Percentiles rank a stretch among this genome's conserved stretches.
Conservation (phyloP, 2,888 invertebrate genomes). For the Scrobipalpa costella region DNA sequence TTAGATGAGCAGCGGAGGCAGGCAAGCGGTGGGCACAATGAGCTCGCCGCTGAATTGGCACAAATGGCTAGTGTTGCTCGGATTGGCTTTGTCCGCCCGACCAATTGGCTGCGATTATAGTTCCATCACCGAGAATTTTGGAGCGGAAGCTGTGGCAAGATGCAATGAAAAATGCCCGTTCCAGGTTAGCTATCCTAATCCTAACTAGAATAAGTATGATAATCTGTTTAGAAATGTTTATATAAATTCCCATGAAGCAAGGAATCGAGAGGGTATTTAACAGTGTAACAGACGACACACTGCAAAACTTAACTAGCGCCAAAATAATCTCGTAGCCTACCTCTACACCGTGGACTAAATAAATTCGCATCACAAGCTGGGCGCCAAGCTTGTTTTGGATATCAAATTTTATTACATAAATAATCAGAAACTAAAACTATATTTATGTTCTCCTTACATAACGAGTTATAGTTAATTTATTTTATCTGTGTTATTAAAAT, state of each 20-base stretch:
- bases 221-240: too few species aligned
- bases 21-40: slow-evolving; percentile 62
- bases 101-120: slow-evolving; percentile 80
- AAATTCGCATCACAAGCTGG: too few species aligned
- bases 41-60: slow-evolving; percentile 76
- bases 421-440: too few species aligned
- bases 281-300: too few species aligned
- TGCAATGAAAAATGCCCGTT: slow-evolving; percentile 79
- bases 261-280: too few species aligned
- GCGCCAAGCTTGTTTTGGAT: too few species aligned
- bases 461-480: background rate
- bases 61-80: slow-evolving; percentile 79
- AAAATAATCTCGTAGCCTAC: too few species aligned
- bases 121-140: slow-evolving; percentile 79
- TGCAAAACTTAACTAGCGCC: too few species aligned
- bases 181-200: slow-evolving; percentile 61
- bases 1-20: slow-evolving; percentile 48
- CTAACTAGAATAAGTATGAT: background rate
- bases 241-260: too few species aligned
- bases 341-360: too few species aligned
- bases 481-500: slow-evolving; percentile 2
- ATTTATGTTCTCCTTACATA: background rate
- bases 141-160: slow-evolving; percentile 76
- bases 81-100: slow-evolving; percentile 80
- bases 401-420: too few species aligned